Percentiles rank a stretch among this genome's conserved stretches.
These are phyloP conservation scores for Aricia agestis DNA, from an alignment of 1,140 invertebrate species.

Conservation along the genomic window DNA sequence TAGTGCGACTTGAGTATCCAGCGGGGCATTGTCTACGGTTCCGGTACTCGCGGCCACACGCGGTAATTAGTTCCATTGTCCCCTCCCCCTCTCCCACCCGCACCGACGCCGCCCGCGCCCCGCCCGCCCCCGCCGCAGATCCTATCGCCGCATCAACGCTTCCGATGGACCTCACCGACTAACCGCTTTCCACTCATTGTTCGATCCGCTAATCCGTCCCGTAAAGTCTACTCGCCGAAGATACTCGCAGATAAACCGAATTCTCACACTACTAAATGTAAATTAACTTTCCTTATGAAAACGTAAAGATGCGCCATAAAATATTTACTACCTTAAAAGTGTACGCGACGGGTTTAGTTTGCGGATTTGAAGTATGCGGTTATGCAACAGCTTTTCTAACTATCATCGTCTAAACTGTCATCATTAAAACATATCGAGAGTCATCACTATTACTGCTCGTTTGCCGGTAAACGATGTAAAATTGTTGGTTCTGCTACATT, in stretches of 20 bases:
- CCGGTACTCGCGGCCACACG: constrained; percentile 47
- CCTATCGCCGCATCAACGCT: constrained; percentile 59
- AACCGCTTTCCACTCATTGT: constrained; percentile 68
- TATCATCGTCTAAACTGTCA: not conserved
- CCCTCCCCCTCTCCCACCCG: no score
- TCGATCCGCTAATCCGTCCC: constrained; percentile 23
- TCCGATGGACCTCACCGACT: constrained; percentile 67
- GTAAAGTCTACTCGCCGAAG: constrained; percentile 6
- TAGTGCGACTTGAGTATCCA: constrained; percentile 27
- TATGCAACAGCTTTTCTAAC: not conserved
- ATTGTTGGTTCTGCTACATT: not conserved
- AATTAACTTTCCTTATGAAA: constrained; percentile 34
- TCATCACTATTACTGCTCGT: not conserved
- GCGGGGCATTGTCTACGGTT: constrained; percentile 50
- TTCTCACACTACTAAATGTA: constrained; percentile 32
- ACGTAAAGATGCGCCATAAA: constrained; percentile 11
- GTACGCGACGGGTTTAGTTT: constrained; percentile 2
- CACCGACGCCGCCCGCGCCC: no score
- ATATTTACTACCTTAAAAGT: constrained; percentile 17
- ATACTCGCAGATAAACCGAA: constrained; percentile 4
- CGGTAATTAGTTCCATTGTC: constrained; percentile 70
- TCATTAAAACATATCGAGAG: not conserved
- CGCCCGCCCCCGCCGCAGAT: constrained; percentile 36
- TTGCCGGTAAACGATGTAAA: not conserved
- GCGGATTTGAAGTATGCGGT: not conserved